Base-by-base conservation (phyloP, 2,888 invertebrate genomes). In the Ectobius pallidus region DNA sequence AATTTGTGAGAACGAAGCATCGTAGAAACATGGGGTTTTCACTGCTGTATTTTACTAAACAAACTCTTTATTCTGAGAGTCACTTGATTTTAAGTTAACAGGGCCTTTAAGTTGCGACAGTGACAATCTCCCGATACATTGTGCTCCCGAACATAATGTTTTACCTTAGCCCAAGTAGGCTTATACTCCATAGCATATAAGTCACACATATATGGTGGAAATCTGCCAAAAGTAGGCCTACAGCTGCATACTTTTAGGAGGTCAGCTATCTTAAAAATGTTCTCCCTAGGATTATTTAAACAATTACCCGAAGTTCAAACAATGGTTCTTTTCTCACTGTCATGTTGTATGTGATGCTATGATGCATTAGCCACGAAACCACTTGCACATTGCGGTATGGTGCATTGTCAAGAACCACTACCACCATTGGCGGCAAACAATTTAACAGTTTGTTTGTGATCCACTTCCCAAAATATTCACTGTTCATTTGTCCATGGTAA, bases 401-500 rank as follows among this genome's bases (percentile, higher is more conserved):
- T 4, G 46, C 18, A 46, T 46, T 46, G n/a, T 46, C 46, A 3
- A 46, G 11, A 4, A 46, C n/a, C 3, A 46, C 46, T 7, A 46
- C 46, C 4, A n/a, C 7, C 3, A 4, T n/a, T 14, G 18, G 11
- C 16, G 46, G 46, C 3, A 46, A n/a, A 7, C 3, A n/a, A n/a
- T 7, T 11, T 14, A 39, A 14, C 39, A 39, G 7, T 14, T 39
- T 39, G 14, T 39, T 14, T 6, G 6, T 39, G 7, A 39, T n/a
- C 46, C 46, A 46, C n/a, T 46, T 46, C n/a, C n/a, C 46, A 46
- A 46, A 46, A 46, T 46, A 11, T n/a, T n/a, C 46, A 46, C 46
- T 46, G 46, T 46, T 46, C 46, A 46, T 46, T n/a, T 46, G 46
- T 7, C 18, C 46, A 46, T 46, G 18, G n/a, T 46, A 14, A 46